Conservation (phyloP, 2,888 invertebrate genomes). For the Belgica antarctica region DNA sequence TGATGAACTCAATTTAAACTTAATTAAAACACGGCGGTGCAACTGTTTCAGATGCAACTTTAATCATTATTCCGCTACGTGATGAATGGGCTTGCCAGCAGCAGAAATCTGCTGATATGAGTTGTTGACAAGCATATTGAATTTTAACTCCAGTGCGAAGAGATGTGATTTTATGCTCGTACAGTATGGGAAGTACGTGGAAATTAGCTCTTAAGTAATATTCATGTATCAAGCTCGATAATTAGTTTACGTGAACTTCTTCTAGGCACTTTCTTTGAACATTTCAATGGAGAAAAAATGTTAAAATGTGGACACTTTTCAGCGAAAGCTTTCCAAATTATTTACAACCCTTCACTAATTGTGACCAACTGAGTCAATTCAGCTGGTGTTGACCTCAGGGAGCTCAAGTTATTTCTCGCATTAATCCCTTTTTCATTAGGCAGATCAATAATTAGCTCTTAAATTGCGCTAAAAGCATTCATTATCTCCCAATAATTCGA, state of each 20-base stretch:
- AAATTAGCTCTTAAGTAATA: neutral
- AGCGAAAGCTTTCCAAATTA: too few relatives aligned
- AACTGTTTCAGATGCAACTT: constrained; percentile 3
- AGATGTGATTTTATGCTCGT: neutral
- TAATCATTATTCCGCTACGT: constrained; percentile 5
- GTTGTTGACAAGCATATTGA: constrained; percentile 30
- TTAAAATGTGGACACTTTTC: too few relatives aligned
- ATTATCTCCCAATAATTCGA: constrained; percentile 10
- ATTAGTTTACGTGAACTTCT: neutral
- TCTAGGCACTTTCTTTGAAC: too few relatives aligned
- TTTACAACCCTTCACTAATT: too few relatives aligned
- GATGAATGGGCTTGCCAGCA: neutral
- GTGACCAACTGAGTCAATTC: too few relatives aligned
- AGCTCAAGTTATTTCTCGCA: too few relatives aligned
- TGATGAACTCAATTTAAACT: constrained; percentile 35
- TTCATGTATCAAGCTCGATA: neutral
- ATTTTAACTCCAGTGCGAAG: constrained; percentile 33
- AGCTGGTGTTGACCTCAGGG: too few relatives aligned
- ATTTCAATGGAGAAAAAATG: too few relatives aligned
- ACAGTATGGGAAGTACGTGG: neutral
- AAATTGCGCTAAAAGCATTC: neutral
- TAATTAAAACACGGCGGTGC: constrained; percentile 12
- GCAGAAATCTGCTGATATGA: neutral
- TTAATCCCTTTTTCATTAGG: neutral
- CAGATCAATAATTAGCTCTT: too few relatives aligned